A percentile compares a stretch with the other conserved stretches of the same genome.
phyloP scores from a whole-genome alignment of 2,888 invertebrate species.

The Aphidoletes aphidimyza region DNA sequence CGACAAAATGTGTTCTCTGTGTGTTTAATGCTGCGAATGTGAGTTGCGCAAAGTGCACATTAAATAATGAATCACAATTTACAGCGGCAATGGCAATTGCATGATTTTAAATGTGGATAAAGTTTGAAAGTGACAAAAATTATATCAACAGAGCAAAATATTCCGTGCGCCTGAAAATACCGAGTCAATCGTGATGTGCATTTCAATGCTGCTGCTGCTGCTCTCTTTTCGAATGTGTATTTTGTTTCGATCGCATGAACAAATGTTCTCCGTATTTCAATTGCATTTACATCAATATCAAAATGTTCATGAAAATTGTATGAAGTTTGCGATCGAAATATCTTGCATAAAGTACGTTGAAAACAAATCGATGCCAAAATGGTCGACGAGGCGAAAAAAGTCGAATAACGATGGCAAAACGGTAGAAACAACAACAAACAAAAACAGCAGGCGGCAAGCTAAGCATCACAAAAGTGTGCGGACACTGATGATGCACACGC shows the following conservation, averaged over 20 bases:
- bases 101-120: slow-evolving; percentile 30
- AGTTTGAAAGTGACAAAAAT: slow-evolving; percentile 20
- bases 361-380: slow-evolving; percentile 41
- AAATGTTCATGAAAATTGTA: slow-evolving; percentile 35
- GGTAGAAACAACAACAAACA: neutral
- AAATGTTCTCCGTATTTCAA: slow-evolving; percentile 1
- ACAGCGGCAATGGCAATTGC: slow-evolving; percentile 24
- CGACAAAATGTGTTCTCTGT: slow-evolving; percentile 30
- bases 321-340: slow-evolving; percentile 5
- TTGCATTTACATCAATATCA: neutral
- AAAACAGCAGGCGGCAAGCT: too few species aligned
- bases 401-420: too few species aligned
- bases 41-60: slow-evolving; percentile 1
- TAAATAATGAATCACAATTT: slow-evolving; percentile 47
- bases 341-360: neutral
- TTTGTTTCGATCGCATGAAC: too few species aligned
- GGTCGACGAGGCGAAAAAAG: neutral
- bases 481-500: slow-evolving; percentile 21
- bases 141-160: neutral
- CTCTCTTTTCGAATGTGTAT: too few species aligned
- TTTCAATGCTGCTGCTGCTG: too few species aligned
- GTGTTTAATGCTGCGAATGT: neutral
- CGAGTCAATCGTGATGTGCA: too few species aligned
- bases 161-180: neutral
- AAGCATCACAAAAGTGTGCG: neutral